Base-by-base conservation (phyloP, 2,888 invertebrate species). In the Phyllotreta cruciferae region DNA sequence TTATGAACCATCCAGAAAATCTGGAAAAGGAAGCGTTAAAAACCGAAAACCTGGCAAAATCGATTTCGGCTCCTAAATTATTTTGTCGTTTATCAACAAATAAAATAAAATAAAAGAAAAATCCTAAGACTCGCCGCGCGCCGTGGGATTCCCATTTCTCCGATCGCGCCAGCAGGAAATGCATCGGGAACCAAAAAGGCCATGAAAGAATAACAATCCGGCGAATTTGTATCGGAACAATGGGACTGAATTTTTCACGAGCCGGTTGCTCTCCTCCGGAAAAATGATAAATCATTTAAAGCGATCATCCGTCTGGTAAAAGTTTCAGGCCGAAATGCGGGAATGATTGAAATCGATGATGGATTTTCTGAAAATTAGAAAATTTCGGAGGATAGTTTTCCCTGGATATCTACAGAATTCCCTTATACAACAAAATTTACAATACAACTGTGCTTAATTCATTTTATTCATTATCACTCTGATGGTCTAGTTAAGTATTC, bases 281-380 rank as follows among this genome's bases (percentile, higher is more conserved):
- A 44, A 39, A 44, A 53, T 53, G 57, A 57, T 62, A 50, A 56
- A 62, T 62, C 39, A 57, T 62, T 53, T 10, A 62, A 38, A 45
- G 47, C 62, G 53, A 62, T 62, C 56, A 62, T 62, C 52, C 53
- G 53, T 56, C 62, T 44, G 10, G 39, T 35, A 44, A 52, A 52
- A 60, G 54, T 45, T 38, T 24, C 24, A 24, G 53, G 52, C 11
- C 11, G 9, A 60, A 50, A 50, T 41, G 34, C 13, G 14, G 11
- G 55, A 34, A 39, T 41, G 42, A 41, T 39, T 41, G 55, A 39
- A 39, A 14, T 55, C 13, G 42, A 54, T 61, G 42, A 54, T 61
- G 47, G 49, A 42, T 35, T 49, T 49, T 11, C 35, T 10, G 11
- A 49, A 49, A 49, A 34, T 9, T 24, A 35, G 35, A 49, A 34